A percentile compares a stretch with the other conserved stretches of the same genome.
Evolutionary conservation across 2,113 vertebrate species (phyloP).

Genomic region (Oncorhynchus kisutch): DNA sequence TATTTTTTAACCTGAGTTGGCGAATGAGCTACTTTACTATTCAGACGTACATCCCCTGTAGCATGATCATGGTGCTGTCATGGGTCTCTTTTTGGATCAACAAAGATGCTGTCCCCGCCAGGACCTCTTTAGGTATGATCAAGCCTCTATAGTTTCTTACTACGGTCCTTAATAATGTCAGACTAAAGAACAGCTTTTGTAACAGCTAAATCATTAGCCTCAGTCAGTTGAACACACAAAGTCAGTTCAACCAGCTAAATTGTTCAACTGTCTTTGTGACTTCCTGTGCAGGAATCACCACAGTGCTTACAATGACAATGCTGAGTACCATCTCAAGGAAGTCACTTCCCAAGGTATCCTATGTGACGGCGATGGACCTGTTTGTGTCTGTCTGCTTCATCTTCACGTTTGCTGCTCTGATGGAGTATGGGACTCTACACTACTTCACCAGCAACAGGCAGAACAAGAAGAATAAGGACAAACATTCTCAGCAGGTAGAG

Average conservation of each 20-base stretch:
- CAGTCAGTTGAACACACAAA: no score
- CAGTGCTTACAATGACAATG: conserved; percentile 95
- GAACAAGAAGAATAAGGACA: conserved; percentile 81
- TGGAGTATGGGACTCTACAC: conserved; percentile 96
- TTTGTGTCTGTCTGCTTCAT: conserved; percentile 98
- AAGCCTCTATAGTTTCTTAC: neutral
- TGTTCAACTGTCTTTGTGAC: neutral
- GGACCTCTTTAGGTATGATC: conserved; percentile 88
- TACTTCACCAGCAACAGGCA: conserved; percentile 96
- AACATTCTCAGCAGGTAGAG: conserved; percentile 43
- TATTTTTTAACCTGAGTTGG: conserved; percentile 96
- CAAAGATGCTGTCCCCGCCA: conserved; percentile 95
- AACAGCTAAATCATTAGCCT: no score
- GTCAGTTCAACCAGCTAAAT: neutral
- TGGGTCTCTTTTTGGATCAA: conserved; percentile 99
- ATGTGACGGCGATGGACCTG: conserved; percentile 96
- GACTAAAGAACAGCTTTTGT: neutral
- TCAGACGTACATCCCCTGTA: conserved; percentile 98
- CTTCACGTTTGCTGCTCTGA: conserved; percentile 96
- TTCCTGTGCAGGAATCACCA: conserved; percentile 84
- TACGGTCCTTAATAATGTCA: neutral
- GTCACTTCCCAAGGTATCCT: conserved; percentile 95
- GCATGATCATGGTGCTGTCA: conserved; percentile 94
- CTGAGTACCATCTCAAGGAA: conserved; percentile 97
- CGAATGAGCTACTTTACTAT: conserved; percentile 99